Base-by-base conservation (phyloP, 2,888 invertebrate species). In the Drosophila pseudotakahashii region DNA sequence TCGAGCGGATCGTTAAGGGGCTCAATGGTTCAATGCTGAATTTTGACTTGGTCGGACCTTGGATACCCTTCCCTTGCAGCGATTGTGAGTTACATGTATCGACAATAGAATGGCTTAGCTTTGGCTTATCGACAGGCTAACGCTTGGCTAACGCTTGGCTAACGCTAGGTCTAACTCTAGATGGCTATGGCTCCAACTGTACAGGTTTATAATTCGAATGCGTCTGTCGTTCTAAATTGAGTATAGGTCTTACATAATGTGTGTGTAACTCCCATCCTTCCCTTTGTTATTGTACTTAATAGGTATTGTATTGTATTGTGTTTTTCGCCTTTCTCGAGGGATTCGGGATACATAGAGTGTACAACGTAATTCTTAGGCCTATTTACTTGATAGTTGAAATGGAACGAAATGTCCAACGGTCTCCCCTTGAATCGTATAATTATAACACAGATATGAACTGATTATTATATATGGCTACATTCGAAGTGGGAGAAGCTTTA, bases 401-500 rank as follows among this genome's bases (percentile, higher is more conserved):
- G 70, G 57, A 67, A 57, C 69, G 36, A 69, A 67, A 69, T n/a
- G 32, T n/a, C 30, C 19, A 19, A 19, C 19, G 19, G 19, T 19
- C 19, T 19, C 16, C 39, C 7, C 9, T 32, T 3, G 63, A 39
- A 67, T 67, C 53, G 68, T 78, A 81, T 59, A 85, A 79, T 74
- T 79, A 86, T 81, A 81, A 81, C 81, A 81, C 87, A 81, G 81
- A 83, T 83, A 86, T 66, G 63, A 81, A 86, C 76, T 76, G 69
- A 83, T 55, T 86, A 81, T 78, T 81, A 78, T 19, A 19, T 19
- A 19, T 19, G 45, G 44, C 32, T 47, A 57, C 62, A 45, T 37
- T 47, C 44, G 30, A 60, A 63, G 52, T 59, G 58, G 53, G 42
- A 44, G 44, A 68, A 74, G 68, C 78, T 66, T 67, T 36, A 47